Base-by-base conservation (phyloP, 2,113 vertebrate genomes). In the Vanacampus margaritifer region DNA sequence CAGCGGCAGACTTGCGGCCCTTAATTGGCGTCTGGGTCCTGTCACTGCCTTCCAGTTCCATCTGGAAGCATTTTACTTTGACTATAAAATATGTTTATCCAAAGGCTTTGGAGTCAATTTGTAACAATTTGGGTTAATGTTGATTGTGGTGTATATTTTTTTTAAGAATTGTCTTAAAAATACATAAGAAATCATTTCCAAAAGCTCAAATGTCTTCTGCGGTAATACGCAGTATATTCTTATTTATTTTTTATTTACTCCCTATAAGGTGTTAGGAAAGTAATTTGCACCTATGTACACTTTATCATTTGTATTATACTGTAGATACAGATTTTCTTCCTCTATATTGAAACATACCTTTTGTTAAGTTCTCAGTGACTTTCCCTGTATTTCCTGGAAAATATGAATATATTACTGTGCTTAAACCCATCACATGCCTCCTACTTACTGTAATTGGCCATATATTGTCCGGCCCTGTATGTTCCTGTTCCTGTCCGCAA, bases 61-160 rank as follows among this genome's bases (percentile, higher is more conserved):
- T 90, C 86, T 90, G 89, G 86, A 88, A 89, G 23, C 73, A 54
- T 84, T 86, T 72, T 43, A 19, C 62, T 72, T 13, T 0, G 73
- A 65, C 68, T 75, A 75, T 57, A 69, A 83, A 84, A 80, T 76
- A 68, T 81, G 64, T 80, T 75, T 76, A 72, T 66, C 64, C 12
- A 12, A 70, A 69, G 54, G 56, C 51, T 62, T 65, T 73, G 53
- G 69, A 79, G 50, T 66, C 6, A 39, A 32, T 53, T 66, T 54
- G 13, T 11, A 7, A 24, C 21, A 63, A 59, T 59, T 3, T 10
- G 21, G 19, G 28, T 32, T 4, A 32, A 28, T 60, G 59, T 35
- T 58, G 36, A 16, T 43, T 41, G 24, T 13, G 41, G 24, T 24
- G 59, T 62, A 23, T 21, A 17, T 62, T 58, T 62, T 16, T 36